Base-by-base conservation (phyloP, 2,113 vertebrate genomes). In the Terrapene triunguis region DNA sequence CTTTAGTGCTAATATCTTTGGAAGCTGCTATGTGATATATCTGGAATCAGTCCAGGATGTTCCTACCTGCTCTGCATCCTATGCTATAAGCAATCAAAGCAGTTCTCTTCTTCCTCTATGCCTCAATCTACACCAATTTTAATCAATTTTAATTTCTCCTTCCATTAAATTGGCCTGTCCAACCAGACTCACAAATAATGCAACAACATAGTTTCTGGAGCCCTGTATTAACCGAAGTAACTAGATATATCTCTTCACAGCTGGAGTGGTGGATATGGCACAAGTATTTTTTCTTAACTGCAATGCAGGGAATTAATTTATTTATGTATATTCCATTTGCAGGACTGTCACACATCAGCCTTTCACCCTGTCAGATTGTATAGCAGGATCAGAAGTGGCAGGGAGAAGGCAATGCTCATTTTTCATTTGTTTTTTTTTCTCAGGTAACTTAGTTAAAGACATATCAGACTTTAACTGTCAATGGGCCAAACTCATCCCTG, bases 21-120 rank as follows among this genome's bases (percentile, higher is more conserved):
- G 89, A 96, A 0, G 1, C 53, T 27, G 27, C 79, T 69, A 79
- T 94, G 97, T 91, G 85, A 51, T 82, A 85, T 6, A 91, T 87
- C 82, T 97, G 93, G 89, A 96, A 59, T 47, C 0, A 1, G 53
- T 74, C 89, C 96, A 97, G 50, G 53, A 8, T 89, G 27, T 89
- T 94, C 85, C 87, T 91, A 95, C 81, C 89, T 97, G 85, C 84
- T 95, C 95, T 97, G 93, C 90, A 95, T 97, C 79, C 74, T 25
- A 48, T 93, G 54, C 87, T 92, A 25, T 83, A 92, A 94, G 86
- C 94, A 88, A 96, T 89, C 80, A 84, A 92, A 92, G 90, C 90
- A 83, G 32, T 89, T 84, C 27, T 8, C 84, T 85, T 22, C 74
- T 87, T 91, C 88, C 82, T 65, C 53, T 53, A 35, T 86, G 55